Base-by-base conservation (phyloP, 2,797 vertebrate species). In the Parauchenoglanis ngamensis region DNA sequence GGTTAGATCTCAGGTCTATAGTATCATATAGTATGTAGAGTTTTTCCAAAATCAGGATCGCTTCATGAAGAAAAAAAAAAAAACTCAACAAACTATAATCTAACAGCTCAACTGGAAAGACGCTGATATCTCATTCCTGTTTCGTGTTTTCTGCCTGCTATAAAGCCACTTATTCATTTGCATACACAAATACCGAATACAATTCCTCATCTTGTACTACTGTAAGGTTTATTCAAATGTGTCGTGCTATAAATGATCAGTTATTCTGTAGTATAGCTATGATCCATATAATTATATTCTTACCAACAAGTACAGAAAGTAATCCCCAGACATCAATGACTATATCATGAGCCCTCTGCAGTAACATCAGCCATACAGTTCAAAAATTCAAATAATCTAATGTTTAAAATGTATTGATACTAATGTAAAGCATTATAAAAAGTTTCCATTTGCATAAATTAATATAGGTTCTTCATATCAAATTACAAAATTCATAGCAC, bases 101-200 rank as follows among this genome's bases (percentile, higher is more conserved):
- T 7, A 28, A 15, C 25, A 28, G 25, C 31, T 59, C 10, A 23
- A 13, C 11, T 80, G 77, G 2, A 19, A 28, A 21, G 7, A 19
- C 40, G 6, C 0, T n/a, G 31, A 44, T 15, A 0, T 12, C 10
- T 57, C 10, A 13, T 44, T 13, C 28, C 35, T 13, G 0, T 75
- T 76, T 2, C 70, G 12, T 13, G 40, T n/a, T 61, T 63, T 15
- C 12, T 63, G 12, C 5, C 15, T 11, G 11, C 40, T 31, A 5
- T 67, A n/a, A 5, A 19, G n/a, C 13, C 10, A 5, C 19, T 21
- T 67, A 49, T 67, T 82, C 25, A 77, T 86, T 86, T 86, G 65
- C 85, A 61, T 86, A 73, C 12, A 49, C 40, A 81, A 86, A 86
- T 73, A 59, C 2, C n/a, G 54, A 8, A 68, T 59, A 81, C 54